Percentiles rank a stretch among this genome's conserved stretches.
These are phyloP conservation scores for Tachycineta bicolor DNA, from an alignment of 2,113 vertebrate species.

Conservation along the genomic window DNA sequence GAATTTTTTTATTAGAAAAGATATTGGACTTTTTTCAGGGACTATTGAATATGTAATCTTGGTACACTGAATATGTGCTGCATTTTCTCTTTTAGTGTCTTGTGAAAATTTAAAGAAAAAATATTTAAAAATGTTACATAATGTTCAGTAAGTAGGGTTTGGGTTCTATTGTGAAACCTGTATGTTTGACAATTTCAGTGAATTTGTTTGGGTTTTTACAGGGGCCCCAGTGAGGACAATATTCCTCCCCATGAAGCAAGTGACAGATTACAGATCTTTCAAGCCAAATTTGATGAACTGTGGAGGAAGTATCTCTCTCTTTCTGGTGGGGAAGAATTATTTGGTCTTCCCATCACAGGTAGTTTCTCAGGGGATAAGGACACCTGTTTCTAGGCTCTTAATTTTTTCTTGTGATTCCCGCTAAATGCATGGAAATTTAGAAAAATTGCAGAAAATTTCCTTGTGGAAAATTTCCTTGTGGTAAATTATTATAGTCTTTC, in stretches of 20 bases:
- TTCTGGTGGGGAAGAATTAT: constrained; percentile 82
- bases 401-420: neutral
- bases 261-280: constrained; percentile 81
- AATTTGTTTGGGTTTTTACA: constrained; percentile 21
- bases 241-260: constrained; percentile 79
- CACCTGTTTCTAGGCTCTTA: neutral
- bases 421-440: neutral
- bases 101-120: neutral
- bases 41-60: neutral
- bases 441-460: neutral
- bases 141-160: neutral
- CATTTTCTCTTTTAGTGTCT: neutral
- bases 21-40: neutral
- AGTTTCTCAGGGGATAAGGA: neutral
- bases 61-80: neutral
- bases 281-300: constrained; percentile 81
- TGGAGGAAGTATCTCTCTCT: constrained; percentile 81
- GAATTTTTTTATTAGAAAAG: neutral
- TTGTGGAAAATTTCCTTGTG: neutral
- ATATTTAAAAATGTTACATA: neutral
- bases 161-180: neutral
- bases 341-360: constrained; percentile 83
- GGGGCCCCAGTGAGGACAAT: constrained; percentile 76
- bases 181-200: neutral
- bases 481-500: neutral